Evolutionary conservation across 2,113 vertebrate species (phyloP), one percentile per base, ranked within the genome.

Genomic region (Cricetomys ansorgei): DNA sequence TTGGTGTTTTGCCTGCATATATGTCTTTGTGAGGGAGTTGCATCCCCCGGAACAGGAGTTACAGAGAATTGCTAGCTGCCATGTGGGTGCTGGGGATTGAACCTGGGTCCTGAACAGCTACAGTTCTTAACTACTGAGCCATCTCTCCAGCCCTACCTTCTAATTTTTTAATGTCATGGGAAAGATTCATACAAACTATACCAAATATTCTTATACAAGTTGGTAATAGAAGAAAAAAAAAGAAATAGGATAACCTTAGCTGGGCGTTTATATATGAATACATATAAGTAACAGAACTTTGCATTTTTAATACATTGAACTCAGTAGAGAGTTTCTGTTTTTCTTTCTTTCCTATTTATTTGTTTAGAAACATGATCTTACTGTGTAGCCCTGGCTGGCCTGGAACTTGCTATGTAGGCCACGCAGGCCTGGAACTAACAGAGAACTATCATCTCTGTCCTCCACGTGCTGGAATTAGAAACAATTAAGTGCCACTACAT

Each of bases 211-310:
- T 62, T 96, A 93, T 88, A 87, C 75, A 97, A 96, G 67, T 65
- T 57, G 83, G 53, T 73, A 94, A 75, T 11, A 92, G 50, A 57
- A 92, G 43, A 73, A 73, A 73, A 21, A 43, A 95, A 97, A 97
- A 87, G 13, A 97, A 97, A 96, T 25, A 91, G 55, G 96, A 90
- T 95, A 95, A 70, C 11, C 31, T 94, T 95, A 90, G 53, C 55
- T 95, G 83, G 73, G n/a, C 27, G 94, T 40, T 62, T 72, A 75
- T 31, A 83, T 10, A 64, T 88, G 45, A 92, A 79, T 76, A 73
- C 17, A 73, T 37, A 43, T 9, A 83, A 94, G 91, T 75, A 85
- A 53, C 29, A 79, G 75, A 37, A 87, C 92, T 69, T 65, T 57
- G 15, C n/a, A 87, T 77, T 79, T 93, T 93, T 67, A 88, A 93